Conservation (phyloP, 2,113 vertebrate species). For the Mirounga angustirostris region DNA sequence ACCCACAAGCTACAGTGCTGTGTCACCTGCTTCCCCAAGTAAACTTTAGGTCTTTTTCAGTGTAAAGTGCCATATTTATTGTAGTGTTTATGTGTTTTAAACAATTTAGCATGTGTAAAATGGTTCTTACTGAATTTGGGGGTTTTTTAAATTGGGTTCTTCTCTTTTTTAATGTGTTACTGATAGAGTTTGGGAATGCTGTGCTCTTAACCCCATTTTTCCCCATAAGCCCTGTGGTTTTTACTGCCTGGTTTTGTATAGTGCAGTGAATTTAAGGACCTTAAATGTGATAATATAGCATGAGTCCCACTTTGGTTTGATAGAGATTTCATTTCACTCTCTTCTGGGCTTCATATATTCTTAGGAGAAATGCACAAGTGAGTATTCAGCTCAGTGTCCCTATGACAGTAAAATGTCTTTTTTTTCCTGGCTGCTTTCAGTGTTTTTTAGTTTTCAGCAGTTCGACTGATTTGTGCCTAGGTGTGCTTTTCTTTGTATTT, state of each 20-base stretch:
- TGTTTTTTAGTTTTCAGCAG: neutral
- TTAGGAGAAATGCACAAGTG: neutral
- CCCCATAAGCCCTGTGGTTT: neutral
- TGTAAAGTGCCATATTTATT: neutral
- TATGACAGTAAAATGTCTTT: neutral
- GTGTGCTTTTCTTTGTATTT: neutral
- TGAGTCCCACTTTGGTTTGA: neutral
- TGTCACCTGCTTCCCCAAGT: neutral
- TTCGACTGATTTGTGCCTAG: neutral
- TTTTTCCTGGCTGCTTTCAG: neutral
- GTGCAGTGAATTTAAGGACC: neutral
- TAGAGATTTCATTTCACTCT: neutral
- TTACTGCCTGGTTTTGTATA: slow-evolving; percentile 30
- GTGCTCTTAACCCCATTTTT: neutral
- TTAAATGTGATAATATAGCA: neutral
- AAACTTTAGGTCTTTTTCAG: neutral
- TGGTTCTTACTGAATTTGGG: neutral
- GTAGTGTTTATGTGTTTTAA: neutral
- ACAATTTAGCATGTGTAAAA: neutral
- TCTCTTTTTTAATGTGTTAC: neutral
- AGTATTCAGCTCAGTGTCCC: neutral
- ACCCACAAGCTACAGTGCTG: neutral
- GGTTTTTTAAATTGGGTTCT: neutral
- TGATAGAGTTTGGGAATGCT: neutral
- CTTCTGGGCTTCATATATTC: neutral